phyloP scores from a whole-genome alignment of 1,140 invertebrate genomes.

The Drosophila rhopaloa region DNA sequence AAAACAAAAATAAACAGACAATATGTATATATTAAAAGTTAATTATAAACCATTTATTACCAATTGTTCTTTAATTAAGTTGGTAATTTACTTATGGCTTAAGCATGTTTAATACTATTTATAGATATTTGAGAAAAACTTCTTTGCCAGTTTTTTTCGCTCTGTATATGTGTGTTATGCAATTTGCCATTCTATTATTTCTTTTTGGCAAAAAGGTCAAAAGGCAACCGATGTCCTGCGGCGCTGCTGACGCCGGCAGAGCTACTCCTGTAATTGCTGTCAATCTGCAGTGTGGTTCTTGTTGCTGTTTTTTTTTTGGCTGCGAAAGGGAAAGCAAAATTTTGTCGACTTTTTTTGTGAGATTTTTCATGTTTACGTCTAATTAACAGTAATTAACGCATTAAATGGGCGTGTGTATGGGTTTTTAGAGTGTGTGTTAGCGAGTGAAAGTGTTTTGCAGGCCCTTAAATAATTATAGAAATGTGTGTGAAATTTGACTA shows the following conservation, averaged over 20 bases:
- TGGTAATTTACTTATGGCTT: no score
- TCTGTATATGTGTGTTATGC: conserved; percentile 8
- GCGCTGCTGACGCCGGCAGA: conserved; percentile 23
- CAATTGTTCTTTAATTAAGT: no score
- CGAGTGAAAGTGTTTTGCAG: conserved; percentile 47
- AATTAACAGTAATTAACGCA: conserved; percentile 81
- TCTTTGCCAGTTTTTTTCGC: background rate
- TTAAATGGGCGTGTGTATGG: conserved; percentile 57
- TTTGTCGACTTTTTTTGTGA: conserved; percentile 34
- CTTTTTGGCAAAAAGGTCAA: conserved; percentile 40
- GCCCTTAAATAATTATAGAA: conserved; percentile 22
- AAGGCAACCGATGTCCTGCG: conserved; percentile 62
- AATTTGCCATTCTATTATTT: conserved; percentile 20
- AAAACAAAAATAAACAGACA: no score
- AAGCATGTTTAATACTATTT: no score
- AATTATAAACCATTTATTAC: no score
- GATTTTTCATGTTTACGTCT: conserved; percentile 68
- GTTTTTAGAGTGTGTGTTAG: background rate
- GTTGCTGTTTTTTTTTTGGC: conserved; percentile 11
- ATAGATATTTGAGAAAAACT: no score
- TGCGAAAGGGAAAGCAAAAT: conserved; percentile 66
- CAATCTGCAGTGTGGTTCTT: conserved; percentile 53
- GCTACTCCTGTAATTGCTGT: conserved; percentile 68
- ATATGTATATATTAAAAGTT: no score
- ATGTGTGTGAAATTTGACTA: conserved; percentile 5